These are phyloP conservation scores for Ursus arctos DNA, from an alignment of 2,113 vertebrate genomes.

Conservation along the genomic window DNA sequence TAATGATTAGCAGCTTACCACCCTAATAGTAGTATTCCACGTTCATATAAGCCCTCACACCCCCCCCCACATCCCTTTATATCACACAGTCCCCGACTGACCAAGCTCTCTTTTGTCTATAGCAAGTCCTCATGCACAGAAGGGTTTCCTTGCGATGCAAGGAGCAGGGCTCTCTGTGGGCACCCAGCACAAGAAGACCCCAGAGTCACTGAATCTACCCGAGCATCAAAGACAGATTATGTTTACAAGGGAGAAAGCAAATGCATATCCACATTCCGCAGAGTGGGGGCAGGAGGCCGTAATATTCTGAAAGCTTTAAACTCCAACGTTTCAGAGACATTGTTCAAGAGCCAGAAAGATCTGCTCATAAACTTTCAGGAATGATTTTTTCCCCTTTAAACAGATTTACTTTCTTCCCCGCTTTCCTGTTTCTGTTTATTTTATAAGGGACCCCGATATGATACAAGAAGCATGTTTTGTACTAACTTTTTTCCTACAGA, in stretches of 20 bases:
- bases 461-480: neutral
- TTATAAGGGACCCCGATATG: neutral
- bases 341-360: slow-evolving; percentile 22
- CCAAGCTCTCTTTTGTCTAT: neutral
- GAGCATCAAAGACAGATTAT: neutral
- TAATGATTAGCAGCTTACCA: neutral
- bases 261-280: neutral
- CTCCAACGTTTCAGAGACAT: neutral
- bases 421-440: slow-evolving; percentile 62
- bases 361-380: neutral
- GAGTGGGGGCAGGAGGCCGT: neutral
- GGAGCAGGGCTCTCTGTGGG: neutral
- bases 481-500: slow-evolving; percentile 46
- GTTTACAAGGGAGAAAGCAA: neutral
- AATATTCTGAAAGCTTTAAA: neutral
- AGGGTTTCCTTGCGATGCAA: neutral
- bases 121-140: neutral
- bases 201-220: neutral
- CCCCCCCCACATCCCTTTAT: neutral
- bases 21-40: no score
- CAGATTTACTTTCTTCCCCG: slow-evolving; percentile 27
- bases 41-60: neutral
- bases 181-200: neutral
- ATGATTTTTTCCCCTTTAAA: neutral
- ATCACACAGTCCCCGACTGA: neutral